A percentile compares a stretch with the other conserved stretches of the same genome.
These are phyloP conservation scores for Hydropotes inermis DNA, from an alignment of 2,113 vertebrate species.

Conservation along the genomic window DNA sequence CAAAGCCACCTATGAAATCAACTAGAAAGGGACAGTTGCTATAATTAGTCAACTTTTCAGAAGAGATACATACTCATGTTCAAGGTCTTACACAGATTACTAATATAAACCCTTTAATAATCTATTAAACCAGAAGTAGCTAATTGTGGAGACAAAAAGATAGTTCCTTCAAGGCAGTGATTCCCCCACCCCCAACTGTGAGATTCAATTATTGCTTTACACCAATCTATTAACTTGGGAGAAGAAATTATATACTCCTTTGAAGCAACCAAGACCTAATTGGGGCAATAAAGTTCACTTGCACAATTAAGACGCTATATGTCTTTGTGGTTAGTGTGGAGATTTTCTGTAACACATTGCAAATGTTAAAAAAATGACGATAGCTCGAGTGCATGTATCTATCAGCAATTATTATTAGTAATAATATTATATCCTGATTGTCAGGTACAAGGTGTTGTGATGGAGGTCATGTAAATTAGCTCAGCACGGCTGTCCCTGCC, in stretches of 20 bases:
- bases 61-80: conserved; percentile 52
- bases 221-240: conserved; percentile 8
- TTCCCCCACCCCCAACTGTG: neutral
- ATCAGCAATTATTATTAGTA: neutral
- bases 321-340: neutral
- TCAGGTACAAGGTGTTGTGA: neutral
- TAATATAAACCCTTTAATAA: conserved; percentile 50
- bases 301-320: neutral
- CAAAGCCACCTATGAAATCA: conserved; percentile 99
- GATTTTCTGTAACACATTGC: neutral
- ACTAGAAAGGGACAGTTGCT: conserved; percentile 84
- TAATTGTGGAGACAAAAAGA: conserved; percentile 42
- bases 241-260: conserved; percentile 41
- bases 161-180: neutral
- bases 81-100: neutral
- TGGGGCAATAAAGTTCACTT: neutral
- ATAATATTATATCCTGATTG: neutral
- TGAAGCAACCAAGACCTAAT: conserved; percentile 23
- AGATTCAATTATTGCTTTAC: conserved; percentile 32
- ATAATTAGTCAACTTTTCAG: conserved; percentile 70
- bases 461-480: neutral
- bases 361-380: neutral
- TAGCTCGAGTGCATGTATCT: neutral
- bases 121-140: conserved; percentile 56
- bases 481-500: neutral